Evolutionary conservation across 2,888 invertebrate genomes (phyloP).

Genomic region (Melipona beecheii): DNA sequence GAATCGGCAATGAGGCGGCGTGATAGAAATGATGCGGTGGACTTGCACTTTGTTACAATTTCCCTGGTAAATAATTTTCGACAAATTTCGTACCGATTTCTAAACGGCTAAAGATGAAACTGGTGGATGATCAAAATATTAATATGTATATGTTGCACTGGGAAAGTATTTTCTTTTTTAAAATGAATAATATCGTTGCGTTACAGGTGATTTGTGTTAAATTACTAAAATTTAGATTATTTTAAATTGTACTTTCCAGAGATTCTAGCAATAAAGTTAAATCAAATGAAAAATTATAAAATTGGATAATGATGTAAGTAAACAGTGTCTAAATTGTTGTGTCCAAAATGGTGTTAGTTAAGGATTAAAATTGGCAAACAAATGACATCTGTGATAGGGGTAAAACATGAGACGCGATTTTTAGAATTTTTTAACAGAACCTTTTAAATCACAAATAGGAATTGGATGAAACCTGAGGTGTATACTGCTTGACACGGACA

Average conservation of each 20-base stretch:
- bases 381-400: too few relatives aligned
- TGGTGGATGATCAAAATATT: background rate
- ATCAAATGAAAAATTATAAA: too few relatives aligned
- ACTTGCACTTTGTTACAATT: background rate
- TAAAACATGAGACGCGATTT: background rate
- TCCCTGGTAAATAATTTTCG: slow-evolving; percentile 10
- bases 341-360: too few relatives aligned
- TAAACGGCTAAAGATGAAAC: background rate
- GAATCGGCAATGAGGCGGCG: slow-evolving; percentile 26
- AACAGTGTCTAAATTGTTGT: too few relatives aligned
- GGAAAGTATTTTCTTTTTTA: background rate
- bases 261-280: too few relatives aligned
- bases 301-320: too few relatives aligned
- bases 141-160: background rate
- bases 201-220: too few relatives aligned
- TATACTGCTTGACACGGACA: slow-evolving; percentile 40
- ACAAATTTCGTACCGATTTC: background rate
- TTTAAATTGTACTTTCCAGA: too few relatives aligned
- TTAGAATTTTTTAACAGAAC: background rate
- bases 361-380: background rate
- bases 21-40: slow-evolving; percentile 1
- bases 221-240: too few relatives aligned
- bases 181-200: too few relatives aligned
- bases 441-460: slow-evolving; percentile 30
- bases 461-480: slow-evolving; percentile 37